Base-by-base conservation (phyloP, 2,888 invertebrate species). In the Vesta saturnalis region DNA sequence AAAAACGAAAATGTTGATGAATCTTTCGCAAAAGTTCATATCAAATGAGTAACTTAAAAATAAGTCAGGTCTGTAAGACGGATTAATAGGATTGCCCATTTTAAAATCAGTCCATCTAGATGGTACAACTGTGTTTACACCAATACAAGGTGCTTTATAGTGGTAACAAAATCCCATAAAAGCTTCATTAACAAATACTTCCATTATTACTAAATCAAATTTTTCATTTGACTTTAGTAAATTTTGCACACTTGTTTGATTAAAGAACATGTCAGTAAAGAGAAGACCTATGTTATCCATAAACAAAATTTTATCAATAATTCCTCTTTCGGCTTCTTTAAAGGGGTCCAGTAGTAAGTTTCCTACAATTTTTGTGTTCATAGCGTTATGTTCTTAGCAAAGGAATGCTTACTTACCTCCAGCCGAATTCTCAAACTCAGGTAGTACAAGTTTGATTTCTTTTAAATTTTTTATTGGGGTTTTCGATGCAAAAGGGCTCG, bases 21-120 rank as follows among this genome's bases (percentile, higher is more conserved):
- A 46, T 72, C 91, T 80, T 73, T 87, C 85, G 75, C 80, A 79
- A 71, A 91, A 89, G 46, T 81, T 86, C 81, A 87, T 86, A 46
- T 79, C 78, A 19, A 86, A 83, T 39, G 82, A 75, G 60, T 79
- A 85, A 1, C 82, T 79, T 59, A 85, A 72, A 65, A 84, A 83
- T 8, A 83, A 80, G 58, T 87, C 85, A 0, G 88, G 86, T 46
- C 86, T 83, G 76, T 85, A 86, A 0, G 88, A 84, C 75, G 85
- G 85, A 0, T 86, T 84, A 1, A 80, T 79, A 0, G 87, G 84
- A 60, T 85, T 79, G 0, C 87, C 87, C 78, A 86, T 83, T 69
- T 84, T 82, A 56, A 83, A 82, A 60, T 85, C 85, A 73, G 86
- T 83, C 77, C 83, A 84, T 46, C 82, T 79, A 59, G 82, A 82